Evolutionary conservation across 92 coral and sea anemone species (phyloP), one percentile per base, ranked within the genome.

Genomic region (Chrysogorgia sp.): DNA sequence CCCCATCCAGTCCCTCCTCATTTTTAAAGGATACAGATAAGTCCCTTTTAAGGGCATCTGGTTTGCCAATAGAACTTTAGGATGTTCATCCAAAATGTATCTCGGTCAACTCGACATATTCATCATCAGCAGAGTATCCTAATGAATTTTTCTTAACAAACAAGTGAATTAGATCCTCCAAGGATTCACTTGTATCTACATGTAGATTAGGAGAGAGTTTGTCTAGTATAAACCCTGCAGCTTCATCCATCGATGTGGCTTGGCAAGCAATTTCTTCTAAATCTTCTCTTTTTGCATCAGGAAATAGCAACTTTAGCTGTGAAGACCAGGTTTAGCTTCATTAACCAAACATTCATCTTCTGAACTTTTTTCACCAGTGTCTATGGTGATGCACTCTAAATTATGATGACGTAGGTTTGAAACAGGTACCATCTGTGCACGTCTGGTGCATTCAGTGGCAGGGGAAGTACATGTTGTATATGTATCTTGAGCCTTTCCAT

Each of bases 1-100:
- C 86, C 10, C 74, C 88, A 75, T 84, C 91, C 47, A 88, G 76
- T 20, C 91, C 91, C 33, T 87, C 86, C 80, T 88, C 86, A 45
- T 70, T 74, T 32, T 84, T 81, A 35, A 84, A 88, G 59, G 58
- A 79, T 43, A 87, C 81, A 45, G 78, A 60, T 75, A 83, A 81
- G 61, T 62, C 71, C 22, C 68, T 67, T 84, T 70, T 55, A 17
- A 87, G 65, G 45, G 57, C 57, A 65, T 82, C 63, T 7, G 69
- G 63, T 70, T 82, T 49, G 20, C 62, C 59, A n/a, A 86, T 50
- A 58, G 34, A 86, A 82, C 30, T 58, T 52, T 14, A 86, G 77
- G 15, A 82, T 81, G 9, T 81, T 82, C 49, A 74, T 65, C 90
- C 90, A 86, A 22, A 86, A 49, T 67, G 72, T 67, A 8, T 82